phyloP scores from a whole-genome alignment of 2,797 vertebrate genomes.

The Nannoperca obscura region DNA sequence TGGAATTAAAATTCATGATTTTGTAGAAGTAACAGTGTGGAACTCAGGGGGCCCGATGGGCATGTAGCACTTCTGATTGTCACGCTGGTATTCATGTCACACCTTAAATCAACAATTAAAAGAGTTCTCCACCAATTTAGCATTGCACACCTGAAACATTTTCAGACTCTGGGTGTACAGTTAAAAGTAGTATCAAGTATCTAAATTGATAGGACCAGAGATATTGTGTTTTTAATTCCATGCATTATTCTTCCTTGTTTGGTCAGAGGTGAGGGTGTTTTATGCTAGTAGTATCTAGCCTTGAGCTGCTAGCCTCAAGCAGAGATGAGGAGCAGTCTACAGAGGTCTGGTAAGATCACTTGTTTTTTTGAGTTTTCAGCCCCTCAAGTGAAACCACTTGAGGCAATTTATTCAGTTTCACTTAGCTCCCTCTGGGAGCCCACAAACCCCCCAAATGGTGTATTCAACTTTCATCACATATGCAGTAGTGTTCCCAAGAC shows the following conservation, averaged over 20 bases:
- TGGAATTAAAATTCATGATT: conserved; percentile 9
- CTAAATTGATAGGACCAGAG: neutral
- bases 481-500: neutral
- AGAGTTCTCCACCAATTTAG: neutral
- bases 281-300: neutral
- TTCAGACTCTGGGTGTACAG: neutral
- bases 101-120: neutral
- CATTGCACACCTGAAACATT: neutral
- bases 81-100: neutral
- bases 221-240: neutral
- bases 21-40: neutral
- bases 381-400: neutral
- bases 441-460: neutral
- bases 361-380: neutral
- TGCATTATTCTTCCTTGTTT: neutral
- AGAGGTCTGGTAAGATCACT: neutral
- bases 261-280: neutral
- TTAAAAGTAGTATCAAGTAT: neutral
- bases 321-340: too few species aligned
- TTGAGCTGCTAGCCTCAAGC: neutral
- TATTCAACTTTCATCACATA: too few species aligned
- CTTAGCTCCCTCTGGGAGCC: too few species aligned
- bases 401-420: neutral
- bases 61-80: neutral
- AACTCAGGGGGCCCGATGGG: neutral